phyloP scores from a whole-genome alignment of 2,797 vertebrate genomes.

The Rhinophrynus dorsalis region DNA sequence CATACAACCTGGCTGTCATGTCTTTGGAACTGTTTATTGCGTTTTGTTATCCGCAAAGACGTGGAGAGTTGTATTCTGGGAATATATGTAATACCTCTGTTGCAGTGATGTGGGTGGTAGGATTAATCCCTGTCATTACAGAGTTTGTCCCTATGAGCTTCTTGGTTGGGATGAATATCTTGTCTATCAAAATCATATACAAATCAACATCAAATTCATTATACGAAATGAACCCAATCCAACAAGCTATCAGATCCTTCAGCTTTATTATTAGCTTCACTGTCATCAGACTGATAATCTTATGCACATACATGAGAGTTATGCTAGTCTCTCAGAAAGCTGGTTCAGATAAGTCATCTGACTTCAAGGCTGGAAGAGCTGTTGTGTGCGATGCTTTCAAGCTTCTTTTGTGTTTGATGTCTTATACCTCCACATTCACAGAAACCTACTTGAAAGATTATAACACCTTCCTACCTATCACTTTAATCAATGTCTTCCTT shows the following conservation, averaged over 20 bases:
- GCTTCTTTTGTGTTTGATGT: constrained; percentile 49
- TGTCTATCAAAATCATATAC: neutral
- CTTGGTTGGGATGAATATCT: neutral
- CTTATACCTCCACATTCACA: constrained; percentile 64
- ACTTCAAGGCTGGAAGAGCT: constrained; percentile 68
- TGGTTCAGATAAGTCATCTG: constrained; percentile 62
- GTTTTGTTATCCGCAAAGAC: constrained; percentile 68
- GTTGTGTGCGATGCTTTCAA: constrained; percentile 68
- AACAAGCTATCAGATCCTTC: constrained; percentile 53
- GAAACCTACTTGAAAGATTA: constrained; percentile 43
- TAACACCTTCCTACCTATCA: neutral
- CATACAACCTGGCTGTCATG: constrained; percentile 72
- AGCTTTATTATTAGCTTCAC: constrained; percentile 38
- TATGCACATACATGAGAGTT: constrained; percentile 72
- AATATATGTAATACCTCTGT: constrained; percentile 68
- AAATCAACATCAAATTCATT: too few relatives aligned
- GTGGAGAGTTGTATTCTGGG: constrained; percentile 63
- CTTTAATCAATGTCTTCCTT: neutral
- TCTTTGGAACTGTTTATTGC: constrained; percentile 74
- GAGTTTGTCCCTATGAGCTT: neutral
- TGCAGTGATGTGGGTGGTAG: neutral
- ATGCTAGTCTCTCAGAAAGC: constrained; percentile 67
- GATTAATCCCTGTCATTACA: neutral
- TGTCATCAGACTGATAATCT: constrained; percentile 56
- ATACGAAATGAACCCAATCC: neutral